These are phyloP conservation scores for Coryphaenoides rupestris DNA, from an alignment of 2,113 vertebrate species.

Conservation along the genomic window DNA sequence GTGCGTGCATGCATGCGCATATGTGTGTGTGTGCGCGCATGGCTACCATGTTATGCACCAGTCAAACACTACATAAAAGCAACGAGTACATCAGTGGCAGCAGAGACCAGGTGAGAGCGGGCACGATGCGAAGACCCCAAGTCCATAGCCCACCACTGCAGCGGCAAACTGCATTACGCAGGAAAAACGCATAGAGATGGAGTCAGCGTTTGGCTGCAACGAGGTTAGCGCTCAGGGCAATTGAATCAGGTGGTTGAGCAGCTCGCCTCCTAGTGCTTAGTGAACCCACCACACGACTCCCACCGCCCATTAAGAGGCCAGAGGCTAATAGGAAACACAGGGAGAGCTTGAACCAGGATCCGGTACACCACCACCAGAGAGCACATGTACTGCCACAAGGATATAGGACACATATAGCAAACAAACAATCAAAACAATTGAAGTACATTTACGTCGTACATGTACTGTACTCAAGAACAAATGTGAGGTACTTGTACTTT, in stretches of 20 bases:
- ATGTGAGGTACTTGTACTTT: too few species aligned
- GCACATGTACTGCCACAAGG: not conserved
- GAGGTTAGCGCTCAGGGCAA: constrained; percentile 48
- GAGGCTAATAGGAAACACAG: constrained; percentile 14
- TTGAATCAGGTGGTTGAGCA: constrained; percentile 43
- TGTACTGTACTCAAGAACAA: too few species aligned
- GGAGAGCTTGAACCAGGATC: constrained; percentile 7
- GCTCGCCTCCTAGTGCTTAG: constrained; percentile 25
- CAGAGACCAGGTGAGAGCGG: constrained; percentile 5
- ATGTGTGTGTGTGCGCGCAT: constrained; percentile 9
- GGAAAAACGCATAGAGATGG: constrained; percentile 10
- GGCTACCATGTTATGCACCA: not conserved
- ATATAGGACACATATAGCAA: not conserved
- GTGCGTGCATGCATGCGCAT: constrained; percentile 12
- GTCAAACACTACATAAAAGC: not conserved
- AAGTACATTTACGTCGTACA: too few species aligned
- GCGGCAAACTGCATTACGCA: not conserved
- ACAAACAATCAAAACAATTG: not conserved
- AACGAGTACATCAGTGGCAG: not conserved
- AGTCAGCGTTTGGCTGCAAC: constrained; percentile 30
- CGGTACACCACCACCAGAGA: not conserved
- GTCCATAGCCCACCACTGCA: not conserved
- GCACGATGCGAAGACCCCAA: not conserved
- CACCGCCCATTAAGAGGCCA: constrained; percentile 43
- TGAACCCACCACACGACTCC: constrained; percentile 39